These are phyloP conservation scores for Disparrhopalites patrizii DNA, from an alignment of 2,888 invertebrate species.

Conservation along the genomic window DNA sequence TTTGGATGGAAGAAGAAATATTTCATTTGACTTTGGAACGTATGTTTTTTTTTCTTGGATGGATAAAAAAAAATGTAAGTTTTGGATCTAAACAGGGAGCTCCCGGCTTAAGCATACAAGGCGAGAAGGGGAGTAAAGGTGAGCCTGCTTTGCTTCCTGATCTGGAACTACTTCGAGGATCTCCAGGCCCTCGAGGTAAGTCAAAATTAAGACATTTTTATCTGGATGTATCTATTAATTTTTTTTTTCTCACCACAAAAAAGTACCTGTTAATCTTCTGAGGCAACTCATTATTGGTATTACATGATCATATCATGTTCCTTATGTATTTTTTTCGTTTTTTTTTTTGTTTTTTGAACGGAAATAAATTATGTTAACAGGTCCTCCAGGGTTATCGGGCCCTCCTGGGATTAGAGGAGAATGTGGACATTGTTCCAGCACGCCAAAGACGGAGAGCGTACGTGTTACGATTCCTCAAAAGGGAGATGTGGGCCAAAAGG, in stretches of 20 bases:
- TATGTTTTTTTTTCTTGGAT: no score
- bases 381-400: not conserved
- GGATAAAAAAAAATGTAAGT: no score
- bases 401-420: not conserved
- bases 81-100: no score
- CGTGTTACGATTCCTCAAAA: slow-evolving; percentile 4
- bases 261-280: no score
- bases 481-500: slow-evolving; percentile 8
- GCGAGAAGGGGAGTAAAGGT: slow-evolving; percentile 17
- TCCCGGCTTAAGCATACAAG: slow-evolving; percentile 17
- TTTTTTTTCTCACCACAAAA: no score
- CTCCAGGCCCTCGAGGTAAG: slow-evolving; percentile 16
- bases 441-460: not conserved
- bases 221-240: no score
- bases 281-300: no score
- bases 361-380: not conserved
- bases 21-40: no score
- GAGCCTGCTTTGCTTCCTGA: slow-evolving; percentile 12
- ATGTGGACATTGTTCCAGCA: not conserved
- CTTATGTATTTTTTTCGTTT: no score
- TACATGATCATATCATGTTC: no score
- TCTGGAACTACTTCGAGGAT: slow-evolving; percentile 1
- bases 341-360: not conserved
- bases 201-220: no score
- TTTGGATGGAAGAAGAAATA: not conserved